These are phyloP conservation scores for Troides oblongomaculatus DNA, from an alignment of 2,888 invertebrate genomes.

Conservation along the genomic window DNA sequence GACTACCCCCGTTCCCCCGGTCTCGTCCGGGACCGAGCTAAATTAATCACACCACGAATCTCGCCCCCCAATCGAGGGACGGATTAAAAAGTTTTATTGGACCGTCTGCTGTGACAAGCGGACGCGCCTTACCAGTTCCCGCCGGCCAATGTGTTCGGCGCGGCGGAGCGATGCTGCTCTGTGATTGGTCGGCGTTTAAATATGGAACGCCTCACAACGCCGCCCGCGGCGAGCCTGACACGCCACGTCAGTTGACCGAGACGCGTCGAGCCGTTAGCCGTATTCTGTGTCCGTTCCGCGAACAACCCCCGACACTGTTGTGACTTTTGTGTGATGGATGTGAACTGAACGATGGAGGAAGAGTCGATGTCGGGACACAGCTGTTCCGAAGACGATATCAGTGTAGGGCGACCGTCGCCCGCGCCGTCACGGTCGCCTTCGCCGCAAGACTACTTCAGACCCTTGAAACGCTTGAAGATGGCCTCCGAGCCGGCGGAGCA, in stretches of 20 bases:
- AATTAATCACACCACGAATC: slow-evolving; percentile 80
- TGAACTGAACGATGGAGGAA: slow-evolving; percentile 73
- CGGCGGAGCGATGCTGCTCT: slow-evolving; percentile 40
- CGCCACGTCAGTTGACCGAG: slow-evolving; percentile 77
- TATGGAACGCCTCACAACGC: slow-evolving; percentile 54
- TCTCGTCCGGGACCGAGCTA: slow-evolving; percentile 53
- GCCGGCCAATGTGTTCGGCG: slow-evolving; percentile 52
- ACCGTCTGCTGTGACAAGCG: slow-evolving; percentile 67
- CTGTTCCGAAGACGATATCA: slow-evolving; percentile 86
- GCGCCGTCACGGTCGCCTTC: slow-evolving; percentile 73
- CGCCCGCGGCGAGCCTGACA: slow-evolving; percentile 72
- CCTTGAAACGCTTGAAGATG: slow-evolving; percentile 90
- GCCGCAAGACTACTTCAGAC: slow-evolving; percentile 89
- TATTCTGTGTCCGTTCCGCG: slow-evolving; percentile 60
- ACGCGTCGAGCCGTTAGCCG: slow-evolving; percentile 76
- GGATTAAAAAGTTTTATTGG: slow-evolving; percentile 80
- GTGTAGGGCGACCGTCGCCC: slow-evolving; percentile 86
- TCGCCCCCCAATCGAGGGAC: slow-evolving; percentile 73
- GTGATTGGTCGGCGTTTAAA: slow-evolving; percentile 52
- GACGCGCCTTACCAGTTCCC: slow-evolving; percentile 52
- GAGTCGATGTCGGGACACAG: slow-evolving; percentile 75
- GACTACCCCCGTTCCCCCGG: slow-evolving; percentile 32
- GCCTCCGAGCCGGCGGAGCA: slow-evolving; percentile 80
- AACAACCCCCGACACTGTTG: slow-evolving; percentile 53
- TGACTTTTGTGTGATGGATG: slow-evolving; percentile 75